A percentile compares a stretch with the other conserved stretches of the same genome.
Conservation (phyloP, 53 echinoderm and acorn worm genomes). For the Antedon mediterranea region DNA sequence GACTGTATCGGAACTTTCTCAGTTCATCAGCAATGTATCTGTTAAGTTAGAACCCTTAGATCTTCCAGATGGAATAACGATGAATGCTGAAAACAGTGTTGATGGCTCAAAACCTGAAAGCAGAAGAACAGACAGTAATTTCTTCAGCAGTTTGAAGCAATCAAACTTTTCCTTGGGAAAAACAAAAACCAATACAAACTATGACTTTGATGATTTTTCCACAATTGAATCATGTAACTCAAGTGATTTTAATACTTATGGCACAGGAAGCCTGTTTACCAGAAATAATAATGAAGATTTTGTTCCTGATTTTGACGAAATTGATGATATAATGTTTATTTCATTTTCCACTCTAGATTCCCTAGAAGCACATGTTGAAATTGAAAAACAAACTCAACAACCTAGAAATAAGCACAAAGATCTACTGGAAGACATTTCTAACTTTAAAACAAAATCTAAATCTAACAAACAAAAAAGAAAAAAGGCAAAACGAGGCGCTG, state of each 20-base stretch:
- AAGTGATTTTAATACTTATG: background rate
- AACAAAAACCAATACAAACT: background rate
- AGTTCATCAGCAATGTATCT: background rate
- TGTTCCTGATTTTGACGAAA: slow-evolving; percentile 14
- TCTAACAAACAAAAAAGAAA: slow-evolving; percentile 3
- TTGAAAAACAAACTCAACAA: background rate
- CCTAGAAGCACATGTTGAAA: slow-evolving; percentile 15
- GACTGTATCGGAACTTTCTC: background rate
- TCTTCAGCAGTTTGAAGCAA: too few relatives aligned
- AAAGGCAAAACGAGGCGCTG: background rate
- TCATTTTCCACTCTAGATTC: slow-evolving; percentile 12
- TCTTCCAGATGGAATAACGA: background rate
- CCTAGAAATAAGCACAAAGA: slow-evolving; percentile 5
- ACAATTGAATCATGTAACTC: background rate
- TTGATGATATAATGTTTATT: slow-evolving; percentile 23
- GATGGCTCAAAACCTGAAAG: too few relatives aligned
- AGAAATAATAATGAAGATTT: background rate
- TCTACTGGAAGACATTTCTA: background rate
- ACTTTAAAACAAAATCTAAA: background rate
- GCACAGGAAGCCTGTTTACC: background rate
- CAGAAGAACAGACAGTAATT: too few relatives aligned
- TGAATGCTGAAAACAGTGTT: background rate
- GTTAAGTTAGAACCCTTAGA: background rate
- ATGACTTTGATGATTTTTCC: background rate
- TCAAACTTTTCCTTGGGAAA: background rate